phyloP scores from a whole-genome alignment of 1,140 invertebrate species.

The Drosophila arawakana region DNA sequence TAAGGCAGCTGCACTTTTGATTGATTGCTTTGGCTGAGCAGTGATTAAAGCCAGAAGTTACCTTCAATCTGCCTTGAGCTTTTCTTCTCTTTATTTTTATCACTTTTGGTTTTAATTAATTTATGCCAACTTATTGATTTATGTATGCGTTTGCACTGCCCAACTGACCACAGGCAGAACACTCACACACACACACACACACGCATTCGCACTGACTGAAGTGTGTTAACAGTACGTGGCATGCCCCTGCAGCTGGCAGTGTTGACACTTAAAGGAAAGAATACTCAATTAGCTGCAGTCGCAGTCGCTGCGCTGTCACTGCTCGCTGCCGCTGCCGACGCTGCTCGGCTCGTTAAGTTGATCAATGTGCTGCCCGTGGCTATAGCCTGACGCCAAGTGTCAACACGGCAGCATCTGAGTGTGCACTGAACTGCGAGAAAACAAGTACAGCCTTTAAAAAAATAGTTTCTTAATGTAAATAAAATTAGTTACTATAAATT shows the following conservation, averaged over 20 bases:
- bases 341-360: constrained; percentile 52
- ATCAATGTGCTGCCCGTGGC: constrained; percentile 44
- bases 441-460: neutral
- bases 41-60: constrained; percentile 21
- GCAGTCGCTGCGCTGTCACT: constrained; percentile 9
- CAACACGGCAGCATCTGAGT: constrained; percentile 33
- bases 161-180: constrained; percentile 27
- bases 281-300: constrained; percentile 74
- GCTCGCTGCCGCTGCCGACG: constrained; percentile 9
- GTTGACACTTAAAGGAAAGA: constrained; percentile 70
- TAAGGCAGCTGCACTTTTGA: constrained; percentile 53
- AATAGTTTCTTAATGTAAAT: too few species aligned
- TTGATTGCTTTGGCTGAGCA: constrained; percentile 37
- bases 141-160: constrained; percentile 24
- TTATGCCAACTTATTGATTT: constrained; percentile 79
- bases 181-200: constrained; percentile 7
- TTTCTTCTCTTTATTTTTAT: constrained; percentile 13
- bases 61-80: constrained; percentile 22
- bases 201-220: constrained; percentile 32
- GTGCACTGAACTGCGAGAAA: constrained; percentile 19
- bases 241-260: constrained; percentile 27
- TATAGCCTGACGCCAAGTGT: constrained; percentile 44
- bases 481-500: too few species aligned
- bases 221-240: constrained; percentile 41
- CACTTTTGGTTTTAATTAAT: constrained; percentile 64